Percentiles rank a stretch among this genome's conserved stretches.
phyloP scores from a whole-genome alignment of 2,797 vertebrate genomes.

The Tapirus indicus region DNA sequence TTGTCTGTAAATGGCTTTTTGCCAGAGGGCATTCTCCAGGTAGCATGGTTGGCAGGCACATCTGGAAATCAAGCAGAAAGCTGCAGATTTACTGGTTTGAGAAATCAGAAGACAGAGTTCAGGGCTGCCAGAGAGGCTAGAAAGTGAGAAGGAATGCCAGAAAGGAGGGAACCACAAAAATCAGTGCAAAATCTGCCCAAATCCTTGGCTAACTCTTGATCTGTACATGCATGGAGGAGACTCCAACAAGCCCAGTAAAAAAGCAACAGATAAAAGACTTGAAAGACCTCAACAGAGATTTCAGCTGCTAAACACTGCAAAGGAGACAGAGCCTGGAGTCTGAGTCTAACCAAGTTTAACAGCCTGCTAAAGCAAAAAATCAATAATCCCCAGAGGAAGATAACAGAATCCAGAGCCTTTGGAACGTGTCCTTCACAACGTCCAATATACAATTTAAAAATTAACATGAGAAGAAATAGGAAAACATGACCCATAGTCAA shows the following conservation, averaged over 20 bases:
- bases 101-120: background rate
- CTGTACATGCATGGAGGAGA: background rate
- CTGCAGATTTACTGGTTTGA: background rate
- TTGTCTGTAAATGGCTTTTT: background rate
- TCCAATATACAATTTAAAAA: slow-evolving; percentile 18
- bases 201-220: background rate
- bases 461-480: background rate
- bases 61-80: slow-evolving; percentile 23
- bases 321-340: background rate
- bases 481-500: background rate
- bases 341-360: background rate
- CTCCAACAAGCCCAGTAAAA: background rate
- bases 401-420: background rate
- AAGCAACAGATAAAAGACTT: background rate
- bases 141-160: background rate
- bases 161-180: background rate
- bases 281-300: background rate
- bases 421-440: background rate
- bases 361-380: slow-evolving; percentile 13
- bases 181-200: background rate
- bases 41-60: background rate
- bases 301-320: background rate
- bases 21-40: background rate
- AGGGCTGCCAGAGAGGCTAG: background rate
- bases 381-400: background rate